Percentiles rank a stretch among this genome's conserved stretches.
phyloP scores from a whole-genome alignment of 2,113 vertebrate genomes.

The Psittacara wagleri region DNA sequence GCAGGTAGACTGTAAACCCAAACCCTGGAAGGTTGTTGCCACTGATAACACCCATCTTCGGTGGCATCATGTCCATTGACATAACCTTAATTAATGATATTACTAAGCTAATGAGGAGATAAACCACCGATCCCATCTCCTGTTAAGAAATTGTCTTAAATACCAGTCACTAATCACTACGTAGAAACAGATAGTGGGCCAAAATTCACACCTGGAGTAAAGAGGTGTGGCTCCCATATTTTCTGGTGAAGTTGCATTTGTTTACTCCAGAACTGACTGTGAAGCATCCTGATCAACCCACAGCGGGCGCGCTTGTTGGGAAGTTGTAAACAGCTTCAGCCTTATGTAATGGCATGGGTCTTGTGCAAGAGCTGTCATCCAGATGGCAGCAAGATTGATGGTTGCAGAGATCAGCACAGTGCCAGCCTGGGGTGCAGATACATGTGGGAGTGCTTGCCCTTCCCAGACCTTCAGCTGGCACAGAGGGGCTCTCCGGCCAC shows the following conservation, averaged over 20 bases:
- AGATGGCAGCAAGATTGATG: conserved; percentile 42
- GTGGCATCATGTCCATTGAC: conserved; percentile 40
- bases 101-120: conserved; percentile 52
- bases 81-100: conserved; percentile 47
- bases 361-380: conserved; percentile 54
- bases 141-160: conserved; percentile 65
- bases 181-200: conserved; percentile 50
- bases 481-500: not conserved
- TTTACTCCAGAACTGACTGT: conserved; percentile 34
- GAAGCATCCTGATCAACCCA: conserved; percentile 38
- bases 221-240: conserved; percentile 21
- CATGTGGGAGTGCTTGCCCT: not conserved
- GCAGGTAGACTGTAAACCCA: not conserved
- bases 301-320: conserved; percentile 6
- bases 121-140: conserved; percentile 28
- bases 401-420: not conserved
- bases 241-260: conserved; percentile 58
- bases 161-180: conserved; percentile 27
- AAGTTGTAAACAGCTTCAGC: conserved; percentile 55
- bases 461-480: not conserved
- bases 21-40: conserved; percentile 47
- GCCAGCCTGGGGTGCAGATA: not conserved
- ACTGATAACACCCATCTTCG: conserved; percentile 8
- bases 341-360: conserved; percentile 42
- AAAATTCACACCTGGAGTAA: conserved; percentile 45